phyloP scores from a whole-genome alignment of 2,113 vertebrate genomes.

The Dendropsophus ebraccatus region DNA sequence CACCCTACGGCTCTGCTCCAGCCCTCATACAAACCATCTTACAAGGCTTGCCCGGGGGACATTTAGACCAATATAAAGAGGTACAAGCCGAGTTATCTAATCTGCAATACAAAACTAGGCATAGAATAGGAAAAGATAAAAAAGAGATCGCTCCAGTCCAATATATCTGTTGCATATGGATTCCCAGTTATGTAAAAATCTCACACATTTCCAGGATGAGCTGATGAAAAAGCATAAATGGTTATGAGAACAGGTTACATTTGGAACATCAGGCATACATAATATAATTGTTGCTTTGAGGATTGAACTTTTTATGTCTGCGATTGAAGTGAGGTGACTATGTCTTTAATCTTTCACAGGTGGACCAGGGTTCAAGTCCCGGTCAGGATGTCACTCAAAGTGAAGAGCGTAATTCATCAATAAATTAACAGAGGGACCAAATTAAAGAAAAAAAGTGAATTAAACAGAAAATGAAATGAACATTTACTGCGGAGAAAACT shows the following conservation, averaged over 20 bases:
- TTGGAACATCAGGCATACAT: constrained; percentile 12
- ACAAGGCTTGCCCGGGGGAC: too few relatives aligned
- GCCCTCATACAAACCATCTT: neutral
- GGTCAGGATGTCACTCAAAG: constrained; percentile 16
- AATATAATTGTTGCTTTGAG: constrained; percentile 27
- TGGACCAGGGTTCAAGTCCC: constrained; percentile 30
- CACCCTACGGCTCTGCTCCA: neutral
- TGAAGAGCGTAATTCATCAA: neutral
- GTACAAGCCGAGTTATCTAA: neutral
- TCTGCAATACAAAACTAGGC: neutral
- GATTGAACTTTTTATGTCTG: neutral
- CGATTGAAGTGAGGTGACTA: constrained; percentile 8
- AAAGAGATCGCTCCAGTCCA: neutral
- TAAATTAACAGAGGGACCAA: neutral
- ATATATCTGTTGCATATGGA: neutral
- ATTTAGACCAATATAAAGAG: neutral
- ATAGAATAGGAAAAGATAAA: neutral
- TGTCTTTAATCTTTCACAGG: constrained; percentile 18
- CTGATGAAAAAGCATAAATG: constrained; percentile 21
- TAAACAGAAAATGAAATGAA: neutral
- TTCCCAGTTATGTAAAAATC: neutral
- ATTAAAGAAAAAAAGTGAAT: neutral
- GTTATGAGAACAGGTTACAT: neutral
- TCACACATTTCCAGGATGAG: neutral
- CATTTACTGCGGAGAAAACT: neutral